These are phyloP conservation scores for Pristionchus exspectatus DNA, from an alignment of 2,888 invertebrate genomes.

Conservation along the genomic window DNA sequence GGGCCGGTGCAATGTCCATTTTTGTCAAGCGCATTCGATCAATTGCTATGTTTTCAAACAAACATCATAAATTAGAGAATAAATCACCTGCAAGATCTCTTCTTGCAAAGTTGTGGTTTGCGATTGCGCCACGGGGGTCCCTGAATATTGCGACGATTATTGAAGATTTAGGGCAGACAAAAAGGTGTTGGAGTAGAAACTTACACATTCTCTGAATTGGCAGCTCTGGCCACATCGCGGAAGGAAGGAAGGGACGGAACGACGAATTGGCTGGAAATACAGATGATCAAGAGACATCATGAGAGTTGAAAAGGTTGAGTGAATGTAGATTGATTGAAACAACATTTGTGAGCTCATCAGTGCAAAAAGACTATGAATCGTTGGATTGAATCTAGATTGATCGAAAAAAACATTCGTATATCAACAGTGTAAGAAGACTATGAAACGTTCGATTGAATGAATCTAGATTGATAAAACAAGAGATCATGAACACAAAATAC, in stretches of 20 bases:
- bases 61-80: background rate
- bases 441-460: too few relatives aligned
- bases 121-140: constrained; percentile 27
- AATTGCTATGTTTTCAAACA: background rate
- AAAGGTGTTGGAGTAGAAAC: background rate
- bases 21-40: background rate
- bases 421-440: too few relatives aligned
- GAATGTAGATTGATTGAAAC: background rate
- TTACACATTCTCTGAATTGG: constrained; percentile 8
- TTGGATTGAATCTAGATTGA: too few relatives aligned
- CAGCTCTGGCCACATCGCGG: background rate
- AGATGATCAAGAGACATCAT: background rate
- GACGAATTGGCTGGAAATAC: constrained; percentile 10
- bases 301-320: background rate
- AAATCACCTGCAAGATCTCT: constrained; percentile 20
- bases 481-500: too few relatives aligned
- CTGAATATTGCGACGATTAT: constrained; percentile 26
- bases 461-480: too few relatives aligned
- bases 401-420: too few relatives aligned
- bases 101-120: background rate
- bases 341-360: background rate
- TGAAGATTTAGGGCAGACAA: background rate
- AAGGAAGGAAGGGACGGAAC: constrained; percentile 3
- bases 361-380: too few relatives aligned
- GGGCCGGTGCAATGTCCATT: background rate